phyloP scores from a whole-genome alignment of 2,113 vertebrate genomes.

The Chloebia gouldiae region DNA sequence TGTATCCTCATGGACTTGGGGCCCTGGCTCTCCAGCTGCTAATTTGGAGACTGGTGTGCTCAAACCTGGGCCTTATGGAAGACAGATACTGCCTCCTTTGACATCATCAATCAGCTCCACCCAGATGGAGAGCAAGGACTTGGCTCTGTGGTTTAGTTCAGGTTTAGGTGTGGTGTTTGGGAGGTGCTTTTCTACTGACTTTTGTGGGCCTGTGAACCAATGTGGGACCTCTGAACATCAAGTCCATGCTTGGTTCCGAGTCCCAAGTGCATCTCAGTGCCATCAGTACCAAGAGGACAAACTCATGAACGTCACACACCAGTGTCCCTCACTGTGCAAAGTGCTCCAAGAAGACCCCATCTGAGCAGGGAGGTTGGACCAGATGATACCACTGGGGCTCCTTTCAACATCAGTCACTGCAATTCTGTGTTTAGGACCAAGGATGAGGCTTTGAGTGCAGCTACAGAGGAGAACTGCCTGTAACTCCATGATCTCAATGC shows the following conservation, averaged over 20 bases:
- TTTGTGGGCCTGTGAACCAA: not conserved
- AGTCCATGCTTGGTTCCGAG: not conserved
- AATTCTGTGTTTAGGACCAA: not conserved
- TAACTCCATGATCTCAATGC: not conserved
- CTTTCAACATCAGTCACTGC: not conserved
- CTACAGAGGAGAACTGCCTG: not conserved
- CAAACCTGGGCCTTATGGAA: not conserved
- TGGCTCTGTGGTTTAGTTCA: not conserved
- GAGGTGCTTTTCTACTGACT: not conserved
- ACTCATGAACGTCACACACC: accelerated
- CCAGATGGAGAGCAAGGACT: not conserved
- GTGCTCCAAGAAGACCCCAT: not conserved
- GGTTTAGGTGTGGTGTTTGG: not conserved
- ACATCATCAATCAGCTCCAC: not conserved
- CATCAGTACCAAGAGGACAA: not conserved
- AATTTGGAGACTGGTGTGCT: not conserved
- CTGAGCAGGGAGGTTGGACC: not conserved
- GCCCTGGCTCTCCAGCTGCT: not conserved
- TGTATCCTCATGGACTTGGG: not conserved
- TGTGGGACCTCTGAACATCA: not conserved
- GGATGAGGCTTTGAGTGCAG: not conserved
- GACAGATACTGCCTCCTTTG: not conserved
- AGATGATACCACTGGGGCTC: not conserved
- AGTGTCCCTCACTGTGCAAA: not conserved
- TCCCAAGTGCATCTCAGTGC: not conserved